Conservation (phyloP, 1,140 invertebrate species). For the Sycophila sp. region DNA sequence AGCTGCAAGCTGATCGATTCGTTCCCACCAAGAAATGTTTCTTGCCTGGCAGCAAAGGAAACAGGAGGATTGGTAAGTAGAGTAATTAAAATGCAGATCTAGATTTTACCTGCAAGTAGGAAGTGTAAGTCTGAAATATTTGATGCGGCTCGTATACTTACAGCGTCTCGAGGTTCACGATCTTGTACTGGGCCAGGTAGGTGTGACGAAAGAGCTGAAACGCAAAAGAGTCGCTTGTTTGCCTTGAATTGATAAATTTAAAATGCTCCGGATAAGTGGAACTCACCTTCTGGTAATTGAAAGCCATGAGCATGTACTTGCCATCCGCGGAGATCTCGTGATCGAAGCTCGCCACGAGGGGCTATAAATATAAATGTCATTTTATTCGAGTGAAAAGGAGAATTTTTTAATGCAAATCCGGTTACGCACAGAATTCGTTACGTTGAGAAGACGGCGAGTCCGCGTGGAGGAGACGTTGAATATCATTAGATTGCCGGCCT, state of each 20-base stretch:
- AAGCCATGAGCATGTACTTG: constrained; percentile 66
- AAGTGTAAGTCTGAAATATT: constrained; percentile 61
- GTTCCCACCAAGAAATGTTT: constrained; percentile 57
- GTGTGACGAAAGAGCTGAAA: constrained; percentile 71
- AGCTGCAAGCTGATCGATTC: constrained; percentile 71
- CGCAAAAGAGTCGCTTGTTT: constrained; percentile 46
- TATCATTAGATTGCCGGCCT: constrained; percentile 56
- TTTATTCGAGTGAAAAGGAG: background rate
- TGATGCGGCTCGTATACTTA: constrained; percentile 63
- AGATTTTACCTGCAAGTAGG: constrained; percentile 45
- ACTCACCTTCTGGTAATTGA: constrained; percentile 69
- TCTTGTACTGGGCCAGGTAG: constrained; percentile 68
- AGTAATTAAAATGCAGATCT: constrained; percentile 61
- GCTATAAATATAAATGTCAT: background rate
- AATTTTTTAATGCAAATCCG: background rate
- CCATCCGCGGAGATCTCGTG: constrained; percentile 67
- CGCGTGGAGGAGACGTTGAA: constrained; percentile 49
- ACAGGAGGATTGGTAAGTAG: too few species aligned
- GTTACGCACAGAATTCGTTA: constrained; percentile 54
- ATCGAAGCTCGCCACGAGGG: constrained; percentile 60
- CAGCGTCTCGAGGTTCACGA: constrained; percentile 67
- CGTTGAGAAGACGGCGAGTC: constrained; percentile 48
- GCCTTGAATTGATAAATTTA: too few species aligned
- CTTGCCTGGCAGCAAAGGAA: constrained; percentile 46
- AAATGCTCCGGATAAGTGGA: too few species aligned